Percentiles rank a stretch among this genome's conserved stretches.
Conservation (phyloP, 2,113 vertebrate genomes). For the Glareola pratincola region DNA sequence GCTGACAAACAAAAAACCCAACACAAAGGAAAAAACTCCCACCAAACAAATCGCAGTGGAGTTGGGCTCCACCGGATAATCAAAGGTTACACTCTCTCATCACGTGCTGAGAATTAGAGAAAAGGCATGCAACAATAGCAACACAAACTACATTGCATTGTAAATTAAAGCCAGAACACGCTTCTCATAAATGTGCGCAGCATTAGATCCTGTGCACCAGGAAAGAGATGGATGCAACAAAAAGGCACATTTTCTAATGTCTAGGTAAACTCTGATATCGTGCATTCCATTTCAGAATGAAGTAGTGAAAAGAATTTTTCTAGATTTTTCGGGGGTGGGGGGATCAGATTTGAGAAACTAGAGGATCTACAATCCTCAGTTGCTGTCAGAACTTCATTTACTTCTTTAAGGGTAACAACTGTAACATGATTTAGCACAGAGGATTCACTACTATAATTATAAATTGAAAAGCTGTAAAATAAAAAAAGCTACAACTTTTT, state of each 20-base stretch:
- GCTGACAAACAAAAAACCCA: background rate
- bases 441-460: background rate
- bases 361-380: background rate
- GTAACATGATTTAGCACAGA: background rate
- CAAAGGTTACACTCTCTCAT: background rate
- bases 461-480: background rate
- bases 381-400: background rate
- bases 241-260: background rate
- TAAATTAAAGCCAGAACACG: background rate
- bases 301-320: background rate
- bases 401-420: background rate
- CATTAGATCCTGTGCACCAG: rapidly evolving
- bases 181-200: background rate
- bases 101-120: background rate
- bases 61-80: background rate
- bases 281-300: background rate
- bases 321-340: background rate
- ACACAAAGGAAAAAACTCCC: background rate
- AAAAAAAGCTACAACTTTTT: background rate
- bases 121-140: background rate
- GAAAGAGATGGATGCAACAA: background rate
- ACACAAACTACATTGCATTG: background rate
- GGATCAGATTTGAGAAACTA: background rate
- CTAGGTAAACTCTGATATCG: background rate
- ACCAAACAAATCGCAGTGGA: background rate